These are phyloP conservation scores for Drosophila anomalipes DNA, from an alignment of 2,888 invertebrate species.

Conservation along the genomic window DNA sequence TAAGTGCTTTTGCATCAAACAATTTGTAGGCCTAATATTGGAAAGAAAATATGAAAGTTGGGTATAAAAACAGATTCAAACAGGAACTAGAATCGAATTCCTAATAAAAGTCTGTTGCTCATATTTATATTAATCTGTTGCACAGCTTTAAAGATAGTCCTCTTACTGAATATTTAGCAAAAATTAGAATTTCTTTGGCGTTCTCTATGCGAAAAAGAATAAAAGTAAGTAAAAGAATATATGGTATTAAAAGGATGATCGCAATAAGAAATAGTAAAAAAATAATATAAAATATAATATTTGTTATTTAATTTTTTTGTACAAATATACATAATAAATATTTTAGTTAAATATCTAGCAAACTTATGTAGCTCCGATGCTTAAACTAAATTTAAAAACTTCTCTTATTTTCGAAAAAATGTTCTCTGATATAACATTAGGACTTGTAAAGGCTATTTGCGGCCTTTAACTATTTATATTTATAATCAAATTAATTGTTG, in stretches of 20 bases:
- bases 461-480: neutral
- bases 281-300: neutral
- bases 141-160: neutral
- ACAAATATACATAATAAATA: neutral
- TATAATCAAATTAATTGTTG: neutral
- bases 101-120: neutral
- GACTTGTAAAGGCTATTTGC: neutral
- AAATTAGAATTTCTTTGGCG: neutral
- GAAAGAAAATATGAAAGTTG: neutral
- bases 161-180: neutral
- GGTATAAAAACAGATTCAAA: neutral
- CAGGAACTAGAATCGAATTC: neutral
- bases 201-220: neutral
- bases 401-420: neutral
- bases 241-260: neutral
- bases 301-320: neutral
- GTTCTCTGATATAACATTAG: neutral
- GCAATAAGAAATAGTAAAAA: neutral
- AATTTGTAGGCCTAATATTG: neutral
- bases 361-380: too few relatives aligned
- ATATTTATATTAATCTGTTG: neutral
- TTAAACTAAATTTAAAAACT: neutral
- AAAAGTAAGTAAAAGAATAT: neutral
- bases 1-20: neutral
- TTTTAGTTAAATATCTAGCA: neutral